These are phyloP conservation scores for Acipenser transmontanus DNA, from an alignment of 2,797 vertebrate species.

Conservation along the genomic window DNA sequence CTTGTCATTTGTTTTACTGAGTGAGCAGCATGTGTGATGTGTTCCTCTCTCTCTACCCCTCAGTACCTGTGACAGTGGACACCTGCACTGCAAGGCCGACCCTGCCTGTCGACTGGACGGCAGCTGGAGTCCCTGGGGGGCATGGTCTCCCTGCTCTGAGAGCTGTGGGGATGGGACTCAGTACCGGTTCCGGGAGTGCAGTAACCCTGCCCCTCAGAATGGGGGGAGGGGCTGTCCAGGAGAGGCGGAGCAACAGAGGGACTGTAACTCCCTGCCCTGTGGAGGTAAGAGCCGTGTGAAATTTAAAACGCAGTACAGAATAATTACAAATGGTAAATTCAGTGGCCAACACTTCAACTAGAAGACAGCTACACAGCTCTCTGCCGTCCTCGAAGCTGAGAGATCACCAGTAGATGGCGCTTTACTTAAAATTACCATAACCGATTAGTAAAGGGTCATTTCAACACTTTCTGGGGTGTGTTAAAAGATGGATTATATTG, in stretches of 20 bases:
- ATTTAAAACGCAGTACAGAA: too few species aligned
- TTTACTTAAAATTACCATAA: too few species aligned
- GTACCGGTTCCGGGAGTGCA: slow-evolving; percentile 54
- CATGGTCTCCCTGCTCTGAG: slow-evolving; percentile 55
- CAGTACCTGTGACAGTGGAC: slow-evolving; percentile 70
- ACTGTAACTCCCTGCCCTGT: slow-evolving; percentile 53
- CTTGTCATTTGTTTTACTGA: too few species aligned
- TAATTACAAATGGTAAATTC: too few species aligned
- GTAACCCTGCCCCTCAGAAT: slow-evolving; percentile 62
- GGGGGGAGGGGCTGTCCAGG: slow-evolving; percentile 62
- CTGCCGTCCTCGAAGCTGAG: too few species aligned
- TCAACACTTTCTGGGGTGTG: too few species aligned
- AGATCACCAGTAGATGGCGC: too few species aligned
- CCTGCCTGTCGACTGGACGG: slow-evolving; percentile 62
- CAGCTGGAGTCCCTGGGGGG: slow-evolving; percentile 60
- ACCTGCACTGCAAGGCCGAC: slow-evolving; percentile 60
- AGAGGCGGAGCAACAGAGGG: slow-evolving; percentile 43
- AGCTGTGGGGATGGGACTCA: slow-evolving; percentile 56
- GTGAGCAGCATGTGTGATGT: too few species aligned
- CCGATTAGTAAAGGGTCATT: too few species aligned
- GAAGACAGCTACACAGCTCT: too few species aligned
- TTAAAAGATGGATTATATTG: too few species aligned
- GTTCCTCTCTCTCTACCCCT: not conserved
- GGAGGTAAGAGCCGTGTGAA: slow-evolving; percentile 36
- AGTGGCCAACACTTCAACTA: too few species aligned